Conservation (phyloP, 30 jellyfish, hydroid and myxozoan species). For the Nemopilema nomurai region DNA sequence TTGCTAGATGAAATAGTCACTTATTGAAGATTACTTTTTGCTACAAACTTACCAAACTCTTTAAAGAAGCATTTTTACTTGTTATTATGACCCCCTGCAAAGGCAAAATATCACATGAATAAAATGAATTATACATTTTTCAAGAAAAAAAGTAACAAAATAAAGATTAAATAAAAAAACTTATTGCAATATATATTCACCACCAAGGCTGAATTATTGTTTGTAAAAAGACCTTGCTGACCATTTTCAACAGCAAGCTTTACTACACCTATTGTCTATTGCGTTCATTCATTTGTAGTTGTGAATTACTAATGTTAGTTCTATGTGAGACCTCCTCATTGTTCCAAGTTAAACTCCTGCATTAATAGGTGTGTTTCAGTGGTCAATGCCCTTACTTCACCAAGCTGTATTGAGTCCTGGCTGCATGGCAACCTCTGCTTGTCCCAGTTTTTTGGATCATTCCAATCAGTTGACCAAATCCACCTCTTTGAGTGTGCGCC, state of each 20-base stretch:
- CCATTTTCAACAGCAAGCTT: too few relatives aligned
- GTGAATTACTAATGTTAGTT: too few relatives aligned
- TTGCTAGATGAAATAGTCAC: background rate
- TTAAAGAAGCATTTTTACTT: conserved; percentile 12
- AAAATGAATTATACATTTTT: background rate
- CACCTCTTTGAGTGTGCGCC: conserved; percentile 38
- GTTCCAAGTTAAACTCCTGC: too few relatives aligned
- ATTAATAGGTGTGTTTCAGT: too few relatives aligned
- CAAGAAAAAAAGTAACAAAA: too few relatives aligned
- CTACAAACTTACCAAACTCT: conserved; percentile 25
- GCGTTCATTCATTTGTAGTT: too few relatives aligned
- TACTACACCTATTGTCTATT: too few relatives aligned
- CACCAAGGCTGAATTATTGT: too few relatives aligned
- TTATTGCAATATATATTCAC: too few relatives aligned
- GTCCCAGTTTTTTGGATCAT: conserved; percentile 66
- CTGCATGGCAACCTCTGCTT: conserved; percentile 40
- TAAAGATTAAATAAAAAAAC: too few relatives aligned
- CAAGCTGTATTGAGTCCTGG: conserved; percentile 22
- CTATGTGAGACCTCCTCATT: too few relatives aligned
- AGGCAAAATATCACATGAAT: background rate
- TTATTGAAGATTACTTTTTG: background rate
- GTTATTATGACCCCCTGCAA: conserved; percentile 31
- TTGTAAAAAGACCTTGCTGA: too few relatives aligned
- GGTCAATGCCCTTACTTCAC: conserved; percentile 19
- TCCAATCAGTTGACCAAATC: conserved; percentile 64